Evolutionary conservation across 2,797 vertebrate genomes (phyloP), one percentile per base, ranked within the genome.

Genomic region (Chaunax sp.): DNA sequence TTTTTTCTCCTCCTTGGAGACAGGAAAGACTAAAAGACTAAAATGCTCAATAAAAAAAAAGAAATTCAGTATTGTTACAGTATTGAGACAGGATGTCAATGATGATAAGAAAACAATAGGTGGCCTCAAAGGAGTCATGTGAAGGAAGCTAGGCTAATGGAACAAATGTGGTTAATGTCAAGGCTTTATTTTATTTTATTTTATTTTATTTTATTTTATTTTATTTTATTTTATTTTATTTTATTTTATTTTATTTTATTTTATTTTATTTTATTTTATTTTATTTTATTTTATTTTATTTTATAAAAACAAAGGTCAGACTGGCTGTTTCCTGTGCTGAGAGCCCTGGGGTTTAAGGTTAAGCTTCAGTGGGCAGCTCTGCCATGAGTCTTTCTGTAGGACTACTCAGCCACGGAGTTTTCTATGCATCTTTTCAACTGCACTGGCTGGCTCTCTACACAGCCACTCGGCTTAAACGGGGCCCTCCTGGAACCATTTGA

Each of bases 401-500:
- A 19, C 49, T 26, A 26, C 75, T 81, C 68, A 77, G 79, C 76
- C 44, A 2, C 62, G 65, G 43, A 20, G 9, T 35, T 3, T 30
- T 30, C 28, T 30, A 9, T 22, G 35, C 60, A 14, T 78, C 78
- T 72, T 81, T 87, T 84, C 64, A 81, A n/a, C 65, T 30, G 4
- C 66, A 33, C 62, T 62, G 65, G 30, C 68, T 54, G 52, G 37
- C 58, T 69, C 72, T 70, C 47, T 6, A 58, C 53, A 40, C 57
- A 63, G 40, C 54, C 64, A 46, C 72, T 82, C 58, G 52, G 71
- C n/a, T 74, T 81, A 43, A 57, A 38, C 70, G 71, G 43, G 64
- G 77, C 62, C 79, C 78, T 65, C 81, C 70, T 78, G 46, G 72
- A 85, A 43, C 53, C 64, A 30, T 81, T 78, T 79, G 64, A 78